phyloP scores from a whole-genome alignment of 2,113 vertebrate species.

The Tor tambroides region DNA sequence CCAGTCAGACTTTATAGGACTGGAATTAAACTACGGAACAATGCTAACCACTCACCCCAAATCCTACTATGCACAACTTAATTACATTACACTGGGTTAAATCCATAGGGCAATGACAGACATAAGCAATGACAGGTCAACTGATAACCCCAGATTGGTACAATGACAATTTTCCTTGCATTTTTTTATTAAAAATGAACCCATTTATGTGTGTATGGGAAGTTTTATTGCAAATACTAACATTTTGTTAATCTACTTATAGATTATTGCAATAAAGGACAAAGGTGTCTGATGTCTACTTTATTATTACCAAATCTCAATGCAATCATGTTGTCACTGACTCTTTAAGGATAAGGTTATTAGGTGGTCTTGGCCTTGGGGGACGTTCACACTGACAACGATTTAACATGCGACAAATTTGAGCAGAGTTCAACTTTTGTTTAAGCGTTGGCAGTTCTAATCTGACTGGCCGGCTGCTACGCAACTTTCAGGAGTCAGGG shows the following conservation, averaged over 20 bases:
- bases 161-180: neutral
- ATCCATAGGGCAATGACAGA: neutral
- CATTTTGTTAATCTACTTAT: neutral
- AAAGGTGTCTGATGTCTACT: neutral
- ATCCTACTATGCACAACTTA: slow-evolving; percentile 16
- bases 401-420: neutral
- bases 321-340: neutral
- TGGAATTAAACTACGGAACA: slow-evolving; percentile 27
- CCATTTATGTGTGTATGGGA: neutral
- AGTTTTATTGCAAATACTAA: neutral
- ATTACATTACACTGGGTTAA: slow-evolving; percentile 42
- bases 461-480: neutral
- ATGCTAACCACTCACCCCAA: slow-evolving; percentile 7
- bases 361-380: neutral
- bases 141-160: neutral
- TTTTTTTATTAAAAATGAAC: neutral
- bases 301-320: neutral
- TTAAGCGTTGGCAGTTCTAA: neutral
- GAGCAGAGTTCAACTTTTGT: neutral
- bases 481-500: slow-evolving; percentile 11
- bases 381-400: neutral
- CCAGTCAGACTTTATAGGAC: slow-evolving; percentile 57
- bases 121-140: neutral
- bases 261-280: neutral
- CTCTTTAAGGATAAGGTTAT: neutral